Percentiles rank a stretch among this genome's conserved stretches.
Conservation (phyloP, 2,113 vertebrate genomes). For the Crypturellus undulatus region DNA sequence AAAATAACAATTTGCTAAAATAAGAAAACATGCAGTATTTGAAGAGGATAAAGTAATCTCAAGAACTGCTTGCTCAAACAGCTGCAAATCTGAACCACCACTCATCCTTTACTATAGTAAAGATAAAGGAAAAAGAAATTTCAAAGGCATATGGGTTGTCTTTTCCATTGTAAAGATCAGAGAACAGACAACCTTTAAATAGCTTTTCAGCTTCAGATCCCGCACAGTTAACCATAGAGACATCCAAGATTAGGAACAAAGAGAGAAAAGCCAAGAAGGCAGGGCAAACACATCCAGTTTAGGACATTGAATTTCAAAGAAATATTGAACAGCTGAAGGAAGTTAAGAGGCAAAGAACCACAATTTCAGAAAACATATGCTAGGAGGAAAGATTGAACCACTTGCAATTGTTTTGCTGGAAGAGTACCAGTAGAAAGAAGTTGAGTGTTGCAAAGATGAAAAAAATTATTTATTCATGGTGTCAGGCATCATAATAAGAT, state of each 20-base stretch:
- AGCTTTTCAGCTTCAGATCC: not conserved
- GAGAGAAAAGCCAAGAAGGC: not conserved
- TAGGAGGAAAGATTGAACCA: not conserved
- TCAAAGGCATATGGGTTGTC: fast-evolving
- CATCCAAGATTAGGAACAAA: not conserved
- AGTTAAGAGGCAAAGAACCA: not conserved
- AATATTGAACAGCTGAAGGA: not conserved
- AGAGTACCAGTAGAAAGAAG: not conserved
- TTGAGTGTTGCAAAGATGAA: not conserved
- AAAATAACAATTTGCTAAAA: fast-evolving
- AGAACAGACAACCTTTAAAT: not conserved
- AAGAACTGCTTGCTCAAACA: not conserved
- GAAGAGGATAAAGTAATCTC: not conserved
- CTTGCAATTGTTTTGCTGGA: not conserved
- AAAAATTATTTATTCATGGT: not conserved
- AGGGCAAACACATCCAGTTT: not conserved
- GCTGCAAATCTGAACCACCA: not conserved
- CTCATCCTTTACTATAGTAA: not conserved
- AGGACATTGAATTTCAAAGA: not conserved
- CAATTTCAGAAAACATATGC: not conserved
- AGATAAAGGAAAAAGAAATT: not conserved
- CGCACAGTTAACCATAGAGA: not conserved
- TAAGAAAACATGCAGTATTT: fast-evolving
- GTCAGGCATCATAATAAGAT: not conserved
- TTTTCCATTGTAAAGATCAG: not conserved